Conservation (phyloP, 2,113 vertebrate genomes). For the Salvelinus fontinalis region DNA sequence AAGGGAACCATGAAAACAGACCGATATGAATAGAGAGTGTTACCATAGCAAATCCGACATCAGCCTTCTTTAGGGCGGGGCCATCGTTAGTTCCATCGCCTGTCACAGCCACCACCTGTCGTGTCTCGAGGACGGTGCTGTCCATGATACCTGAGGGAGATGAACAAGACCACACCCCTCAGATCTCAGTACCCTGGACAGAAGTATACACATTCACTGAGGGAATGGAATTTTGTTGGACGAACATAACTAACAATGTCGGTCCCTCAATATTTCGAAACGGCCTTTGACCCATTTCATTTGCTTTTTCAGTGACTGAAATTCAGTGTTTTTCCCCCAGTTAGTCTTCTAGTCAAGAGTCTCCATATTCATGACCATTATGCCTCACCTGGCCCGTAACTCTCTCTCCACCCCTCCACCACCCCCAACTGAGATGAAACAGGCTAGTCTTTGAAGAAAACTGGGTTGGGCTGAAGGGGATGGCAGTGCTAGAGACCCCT, state of each 20-base stretch:
- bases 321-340: not conserved
- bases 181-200: not conserved
- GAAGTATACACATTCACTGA: not conserved
- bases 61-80: slow-evolving; percentile 95
- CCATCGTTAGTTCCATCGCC: slow-evolving; percentile 97
- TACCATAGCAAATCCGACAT: slow-evolving; percentile 99
- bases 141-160: slow-evolving; percentile 90
- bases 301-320: not conserved
- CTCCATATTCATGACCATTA: slow-evolving; percentile 13
- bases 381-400: no score
- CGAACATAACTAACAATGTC: not conserved
- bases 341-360: not conserved
- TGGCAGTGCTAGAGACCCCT: not conserved
- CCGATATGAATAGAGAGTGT: not conserved
- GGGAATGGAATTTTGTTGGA: not conserved
- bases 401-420: not conserved
- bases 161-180: slow-evolving; percentile 6
- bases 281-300: not conserved
- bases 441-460: slow-evolving; percentile 17
- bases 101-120: slow-evolving; percentile 96
- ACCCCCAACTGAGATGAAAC: slow-evolving; percentile 18
- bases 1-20: not conserved
- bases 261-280: not conserved
- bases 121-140: slow-evolving; percentile 86
- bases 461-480: not conserved